Percentiles rank a stretch among this genome's conserved stretches.
phyloP scores from a whole-genome alignment of 1,140 invertebrate species.

The Pachyrhynchus sulphureomaculatus region DNA sequence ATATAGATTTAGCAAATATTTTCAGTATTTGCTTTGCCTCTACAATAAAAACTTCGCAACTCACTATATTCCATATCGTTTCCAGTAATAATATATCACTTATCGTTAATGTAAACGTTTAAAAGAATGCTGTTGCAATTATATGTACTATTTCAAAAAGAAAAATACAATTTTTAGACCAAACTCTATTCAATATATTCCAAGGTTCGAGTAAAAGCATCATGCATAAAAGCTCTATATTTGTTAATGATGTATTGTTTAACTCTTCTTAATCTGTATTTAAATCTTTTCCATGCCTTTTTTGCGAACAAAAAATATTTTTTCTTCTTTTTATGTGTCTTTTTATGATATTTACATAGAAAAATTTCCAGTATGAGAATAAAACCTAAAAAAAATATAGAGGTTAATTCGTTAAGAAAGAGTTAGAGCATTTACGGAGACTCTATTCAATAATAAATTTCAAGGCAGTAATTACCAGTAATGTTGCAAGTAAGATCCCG shows the following conservation, averaged over 20 bases:
- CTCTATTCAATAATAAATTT: neutral
- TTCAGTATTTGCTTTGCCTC: no score
- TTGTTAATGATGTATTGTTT: slow-evolving; percentile 21
- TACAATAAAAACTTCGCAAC: no score
- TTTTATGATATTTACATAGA: slow-evolving; percentile 25
- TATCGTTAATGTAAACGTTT: no score
- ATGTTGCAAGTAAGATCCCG: no score
- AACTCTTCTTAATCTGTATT: slow-evolving; percentile 11
- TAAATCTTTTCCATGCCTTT: slow-evolving; percentile 23
- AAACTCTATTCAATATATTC: slow-evolving; percentile 47
- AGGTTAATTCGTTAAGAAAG: neutral
- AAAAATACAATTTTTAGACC: no score
- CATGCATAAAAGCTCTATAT: slow-evolving; percentile 41
- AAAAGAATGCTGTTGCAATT: no score
- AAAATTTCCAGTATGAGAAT: slow-evolving; percentile 33
- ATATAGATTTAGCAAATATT: no score
- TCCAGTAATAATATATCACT: no score
- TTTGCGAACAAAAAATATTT: slow-evolving; percentile 1
- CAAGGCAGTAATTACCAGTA: no score
- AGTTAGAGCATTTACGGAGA: no score
- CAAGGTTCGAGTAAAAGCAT: slow-evolving; percentile 43
- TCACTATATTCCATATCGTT: no score
- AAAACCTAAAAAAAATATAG: slow-evolving; percentile 32
- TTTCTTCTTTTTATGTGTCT: slow-evolving; percentile 13
- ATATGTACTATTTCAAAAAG: no score